Evolutionary conservation across 2,113 vertebrate genomes (phyloP), one percentile per base, ranked within the genome.

Genomic region (Rhagologus leucostigma): DNA sequence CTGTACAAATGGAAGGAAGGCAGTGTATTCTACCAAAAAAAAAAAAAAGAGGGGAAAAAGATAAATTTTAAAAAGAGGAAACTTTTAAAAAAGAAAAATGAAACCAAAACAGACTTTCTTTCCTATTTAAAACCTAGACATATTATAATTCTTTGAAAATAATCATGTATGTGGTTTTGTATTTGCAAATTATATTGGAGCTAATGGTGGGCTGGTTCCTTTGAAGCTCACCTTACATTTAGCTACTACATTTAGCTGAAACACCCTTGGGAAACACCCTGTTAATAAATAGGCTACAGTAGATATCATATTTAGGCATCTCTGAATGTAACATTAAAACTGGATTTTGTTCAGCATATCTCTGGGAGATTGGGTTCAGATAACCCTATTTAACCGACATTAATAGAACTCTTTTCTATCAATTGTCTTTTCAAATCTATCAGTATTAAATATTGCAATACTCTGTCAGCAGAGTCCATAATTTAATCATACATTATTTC

Each of bases 291-390:
- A 71, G 16, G 35, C 3, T 67, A 23, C 7, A 49, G 12, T 17
- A 60, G 21, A 75, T 27, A 56, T 26, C 23, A 27, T 47, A 59
- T 52, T 90, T 50, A 82, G 12, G 7, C 1, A 6, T 35, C 37
- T 63, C 30, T 63, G 33, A 79, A 24, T 3, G 6, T 44, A 78
- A 44, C 4, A n/a, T 57, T 44, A 52, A 76, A 90, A 60, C 13
- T 0, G 0, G 17, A 41, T 76, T 87, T 87, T 74, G 14, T 73
- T 84, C 26, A 55, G 4, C 8, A 13, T 5, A 1, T 63, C 32
- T 86, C 39, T 73, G 14, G 11, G 41, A 69, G 12, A 42, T 23
- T 84, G 11, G 7, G 9, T 82, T 70, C 26, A 32, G 42, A 63
- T 41, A 73, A 74, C 5, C 24, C 21, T 53, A 75, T 63, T 75